Conservation (phyloP, 2,113 vertebrate species). For the Heptranchias perlo region DNA sequence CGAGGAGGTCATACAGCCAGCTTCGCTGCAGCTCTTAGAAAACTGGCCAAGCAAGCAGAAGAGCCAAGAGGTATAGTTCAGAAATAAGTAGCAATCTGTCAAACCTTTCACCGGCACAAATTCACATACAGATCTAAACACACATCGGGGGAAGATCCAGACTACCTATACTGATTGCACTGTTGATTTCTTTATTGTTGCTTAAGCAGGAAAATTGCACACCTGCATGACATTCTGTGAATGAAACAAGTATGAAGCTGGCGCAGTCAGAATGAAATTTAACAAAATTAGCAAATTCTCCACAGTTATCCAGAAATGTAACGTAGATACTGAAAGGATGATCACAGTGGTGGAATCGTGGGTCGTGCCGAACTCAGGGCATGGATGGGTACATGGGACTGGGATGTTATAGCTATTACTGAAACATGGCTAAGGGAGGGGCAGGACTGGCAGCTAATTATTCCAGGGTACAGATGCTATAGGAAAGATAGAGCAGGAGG, state of each 20-base stretch:
- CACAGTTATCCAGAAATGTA: not conserved
- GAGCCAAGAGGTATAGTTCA: constrained; percentile 39
- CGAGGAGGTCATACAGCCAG: constrained; percentile 7
- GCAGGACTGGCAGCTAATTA: no score
- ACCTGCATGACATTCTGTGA: not conserved
- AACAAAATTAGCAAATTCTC: not conserved
- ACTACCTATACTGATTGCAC: not conserved
- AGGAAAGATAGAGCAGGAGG: no score
- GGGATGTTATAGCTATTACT: no score
- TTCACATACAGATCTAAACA: not conserved
- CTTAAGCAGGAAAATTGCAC: not conserved
- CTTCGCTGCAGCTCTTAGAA: constrained; percentile 38
- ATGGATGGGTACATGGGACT: no score
- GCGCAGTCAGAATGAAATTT: not conserved
- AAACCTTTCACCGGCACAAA: not conserved
- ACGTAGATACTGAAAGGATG: not conserved
- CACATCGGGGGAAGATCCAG: not conserved
- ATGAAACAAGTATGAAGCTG: no score
- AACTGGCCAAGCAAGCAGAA: constrained; percentile 40
- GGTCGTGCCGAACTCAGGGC: not conserved
- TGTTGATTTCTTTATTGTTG: not conserved
- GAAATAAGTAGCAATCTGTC: not conserved
- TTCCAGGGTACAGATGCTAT: no score
- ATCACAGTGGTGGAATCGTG: not conserved
- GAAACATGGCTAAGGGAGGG: no score